Evolutionary conservation across 2,888 invertebrate species (phyloP), one percentile per base, ranked within the genome.

Genomic region (Boloria euphrosyne): DNA sequence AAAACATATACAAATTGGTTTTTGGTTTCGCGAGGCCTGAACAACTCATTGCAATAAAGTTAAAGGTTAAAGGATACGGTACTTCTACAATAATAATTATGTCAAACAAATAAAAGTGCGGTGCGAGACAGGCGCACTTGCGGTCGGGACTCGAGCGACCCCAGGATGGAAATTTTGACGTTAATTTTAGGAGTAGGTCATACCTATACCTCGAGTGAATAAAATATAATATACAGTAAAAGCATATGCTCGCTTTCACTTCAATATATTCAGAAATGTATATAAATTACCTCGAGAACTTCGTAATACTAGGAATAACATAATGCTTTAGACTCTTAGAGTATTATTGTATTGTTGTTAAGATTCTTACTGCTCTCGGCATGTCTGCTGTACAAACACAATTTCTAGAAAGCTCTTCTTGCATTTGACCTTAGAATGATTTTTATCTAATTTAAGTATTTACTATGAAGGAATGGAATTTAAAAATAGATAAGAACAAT

Each of bases 281-380:
- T 54, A 54, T 17, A 16, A 54, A 55, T 50, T 43, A 7, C 6
- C 18, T 18, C 13, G 7, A 14, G 18, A 17, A 44, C 17, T 13
- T 55, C 44, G 18, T 38, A 55, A 55, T 55, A 55, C 27, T 14
- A 2, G 31, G 31, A 22, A 51, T 50, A 51, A 10, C n/a, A 44
- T 14, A 18, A 55, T 55, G 18, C 18, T 55, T 44, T 18, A 7
- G 22, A 22, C 2, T 22, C n/a, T 22, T 22, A 22, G 44, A 55
- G 18, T 17, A 14, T 55, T 44, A 43, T 44, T 55, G 43, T 44
- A 10, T 22, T 55, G 55, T 31, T 31, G 16, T 3, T 7, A 16
- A 27, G n/a, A 52, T 44, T 43, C 14, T 44, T 55, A 55, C 18
- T 55, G 31, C 43, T 10, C 43, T 14, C 55, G 18, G 7, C 43